Evolutionary conservation across 2,113 vertebrate genomes (phyloP).

Genomic region (Sylvia atricapilla): DNA sequence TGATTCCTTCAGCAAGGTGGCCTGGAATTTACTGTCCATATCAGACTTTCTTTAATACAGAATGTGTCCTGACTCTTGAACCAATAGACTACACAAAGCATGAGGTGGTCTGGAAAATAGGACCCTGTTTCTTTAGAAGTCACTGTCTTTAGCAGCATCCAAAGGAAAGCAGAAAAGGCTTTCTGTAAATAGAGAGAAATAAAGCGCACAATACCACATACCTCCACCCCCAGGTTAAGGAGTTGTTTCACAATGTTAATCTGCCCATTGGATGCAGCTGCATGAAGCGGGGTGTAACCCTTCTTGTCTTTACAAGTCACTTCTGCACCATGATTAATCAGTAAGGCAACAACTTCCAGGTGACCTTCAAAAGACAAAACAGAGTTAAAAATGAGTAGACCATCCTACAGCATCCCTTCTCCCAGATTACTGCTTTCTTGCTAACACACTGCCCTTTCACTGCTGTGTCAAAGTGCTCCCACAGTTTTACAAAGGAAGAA

Average conservation of each 20-base stretch:
- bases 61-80: not conserved
- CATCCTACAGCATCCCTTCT: not conserved
- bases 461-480: not conserved
- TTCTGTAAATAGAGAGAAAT: not conserved
- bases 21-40: not conserved
- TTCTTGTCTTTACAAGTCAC: slow-evolving; percentile 95
- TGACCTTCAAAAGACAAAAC: slow-evolving; percentile 79
- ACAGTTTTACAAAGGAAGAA: not conserved
- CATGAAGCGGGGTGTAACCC: slow-evolving; percentile 93
- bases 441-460: not conserved
- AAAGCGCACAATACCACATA: slow-evolving; percentile 45
- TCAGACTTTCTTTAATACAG: not conserved
- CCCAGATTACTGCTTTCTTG: not conserved
- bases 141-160: not conserved
- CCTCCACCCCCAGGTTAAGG: slow-evolving; percentile 92
- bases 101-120: not conserved
- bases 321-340: slow-evolving; percentile 92
- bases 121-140: not conserved
- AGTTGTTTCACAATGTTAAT: slow-evolving; percentile 91
- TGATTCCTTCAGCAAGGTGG: not conserved
- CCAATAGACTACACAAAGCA: not conserved
- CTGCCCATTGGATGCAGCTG: slow-evolving; percentile 92
- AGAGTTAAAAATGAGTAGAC: not conserved
- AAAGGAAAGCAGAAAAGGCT: not conserved
- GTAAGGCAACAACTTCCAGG: slow-evolving; percentile 88